phyloP scores from a whole-genome alignment of 2,797 vertebrate species.

The Enteromius unitaeniatus region DNA sequence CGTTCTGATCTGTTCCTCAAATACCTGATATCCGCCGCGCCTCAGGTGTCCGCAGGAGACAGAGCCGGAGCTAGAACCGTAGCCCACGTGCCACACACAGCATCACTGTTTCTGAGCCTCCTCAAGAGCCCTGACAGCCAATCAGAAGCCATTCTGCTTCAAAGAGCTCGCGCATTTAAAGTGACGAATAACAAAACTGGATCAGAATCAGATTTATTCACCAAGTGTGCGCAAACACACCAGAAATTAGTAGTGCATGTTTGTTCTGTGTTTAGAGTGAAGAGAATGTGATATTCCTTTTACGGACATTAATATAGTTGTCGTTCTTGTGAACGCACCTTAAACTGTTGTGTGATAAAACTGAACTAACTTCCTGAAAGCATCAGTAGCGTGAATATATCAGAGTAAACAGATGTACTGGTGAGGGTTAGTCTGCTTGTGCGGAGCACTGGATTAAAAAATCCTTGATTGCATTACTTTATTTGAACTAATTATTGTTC shows the following conservation, averaged over 20 bases:
- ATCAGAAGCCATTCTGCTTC: background rate
- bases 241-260: too few relatives aligned
- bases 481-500: too few relatives aligned
- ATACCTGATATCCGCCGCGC: conserved; percentile 15
- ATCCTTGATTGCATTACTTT: too few relatives aligned
- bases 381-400: background rate
- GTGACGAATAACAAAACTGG: background rate
- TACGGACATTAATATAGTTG: too few relatives aligned
- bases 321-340: background rate
- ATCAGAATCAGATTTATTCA: too few relatives aligned
- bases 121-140: background rate
- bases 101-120: background rate
- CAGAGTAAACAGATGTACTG: too few relatives aligned
- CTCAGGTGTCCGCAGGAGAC: conserved; percentile 27
- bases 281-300: too few relatives aligned
- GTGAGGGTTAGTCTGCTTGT: too few relatives aligned
- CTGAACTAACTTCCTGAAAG: background rate
- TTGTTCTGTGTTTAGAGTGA: background rate
- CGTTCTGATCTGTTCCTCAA: conserved; percentile 56
- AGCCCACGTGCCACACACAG: background rate
- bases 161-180: background rate
- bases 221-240: too few relatives aligned
- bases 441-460: too few relatives aligned
- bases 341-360: background rate
- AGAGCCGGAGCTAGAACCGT: background rate